Percentiles rank a stretch among this genome's conserved stretches.
Evolutionary conservation across 2,797 vertebrate genomes (phyloP).

Genomic region (Silurus aristotelis): DNA sequence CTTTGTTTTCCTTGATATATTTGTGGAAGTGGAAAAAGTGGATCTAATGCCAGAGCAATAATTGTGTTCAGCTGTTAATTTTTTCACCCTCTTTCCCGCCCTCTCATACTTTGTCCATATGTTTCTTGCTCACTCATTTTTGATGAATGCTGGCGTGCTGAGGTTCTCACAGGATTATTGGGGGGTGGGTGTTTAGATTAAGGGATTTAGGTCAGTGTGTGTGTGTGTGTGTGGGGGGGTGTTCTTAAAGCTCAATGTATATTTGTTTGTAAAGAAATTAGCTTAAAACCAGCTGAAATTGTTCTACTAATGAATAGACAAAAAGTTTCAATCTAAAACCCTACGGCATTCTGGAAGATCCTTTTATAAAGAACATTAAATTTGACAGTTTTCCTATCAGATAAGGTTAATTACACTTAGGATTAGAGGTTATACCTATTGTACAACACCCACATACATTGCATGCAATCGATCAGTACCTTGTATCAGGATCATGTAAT

Average conservation of each 20-base stretch:
- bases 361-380: not conserved
- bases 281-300: not conserved
- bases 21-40: conserved; percentile 58
- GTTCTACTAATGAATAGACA: conserved; percentile 3
- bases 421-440: no score
- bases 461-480: no score
- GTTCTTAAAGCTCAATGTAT: conserved; percentile 39
- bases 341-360: not conserved
- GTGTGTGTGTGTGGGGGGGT: conserved; percentile 26
- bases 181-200: conserved; percentile 25
- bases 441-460: no score
- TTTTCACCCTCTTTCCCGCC: conserved; percentile 54
- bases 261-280: conserved; percentile 10
- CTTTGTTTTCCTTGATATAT: conserved; percentile 36
- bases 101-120: not conserved
- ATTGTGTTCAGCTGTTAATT: conserved; percentile 73
- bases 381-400: not conserved
- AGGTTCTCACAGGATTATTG: conserved; percentile 58
- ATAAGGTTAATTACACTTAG: no score
- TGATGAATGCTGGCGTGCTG: conserved; percentile 59
- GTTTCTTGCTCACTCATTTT: conserved; percentile 26
- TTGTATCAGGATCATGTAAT: no score
- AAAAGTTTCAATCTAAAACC: no score
- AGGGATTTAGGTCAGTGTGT: conserved; percentile 2
- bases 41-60: conserved; percentile 65